Evolutionary conservation across 2,797 vertebrate genomes (phyloP).

Genomic region (Anomalospiza imberbis): DNA sequence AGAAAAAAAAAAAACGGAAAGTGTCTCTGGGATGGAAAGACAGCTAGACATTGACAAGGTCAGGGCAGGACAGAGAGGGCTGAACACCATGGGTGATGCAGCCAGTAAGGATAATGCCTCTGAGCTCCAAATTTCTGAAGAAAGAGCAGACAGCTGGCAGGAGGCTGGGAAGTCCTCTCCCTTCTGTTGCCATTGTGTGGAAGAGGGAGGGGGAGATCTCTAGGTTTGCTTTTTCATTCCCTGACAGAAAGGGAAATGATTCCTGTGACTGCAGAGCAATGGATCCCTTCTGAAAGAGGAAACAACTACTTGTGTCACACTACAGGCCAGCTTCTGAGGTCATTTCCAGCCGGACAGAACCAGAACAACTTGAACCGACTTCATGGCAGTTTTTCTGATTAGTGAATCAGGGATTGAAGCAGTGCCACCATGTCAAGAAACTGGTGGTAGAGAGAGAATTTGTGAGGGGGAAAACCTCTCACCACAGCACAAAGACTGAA

Average conservation of each 20-base stretch:
- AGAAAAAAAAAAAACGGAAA: neutral
- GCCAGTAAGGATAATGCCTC: neutral
- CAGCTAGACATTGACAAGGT: neutral
- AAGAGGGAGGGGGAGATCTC: neutral
- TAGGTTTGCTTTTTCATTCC: neutral
- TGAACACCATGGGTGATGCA: neutral
- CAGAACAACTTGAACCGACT: rapidly evolving
- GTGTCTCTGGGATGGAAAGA: neutral
- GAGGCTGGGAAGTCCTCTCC: neutral
- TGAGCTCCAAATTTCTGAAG: neutral
- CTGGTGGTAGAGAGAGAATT: neutral
- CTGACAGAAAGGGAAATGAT: neutral
- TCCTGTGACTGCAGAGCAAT: neutral
- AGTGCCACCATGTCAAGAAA: neutral
- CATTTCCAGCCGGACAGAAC: neutral
- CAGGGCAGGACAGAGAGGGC: neutral
- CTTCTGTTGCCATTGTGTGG: neutral
- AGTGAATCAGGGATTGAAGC: neutral
- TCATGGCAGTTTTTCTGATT: neutral
- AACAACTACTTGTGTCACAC: neutral
- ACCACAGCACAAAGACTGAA: neutral
- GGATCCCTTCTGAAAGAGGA: conserved; percentile 23
- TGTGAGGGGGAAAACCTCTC: neutral
- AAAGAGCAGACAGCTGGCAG: neutral
- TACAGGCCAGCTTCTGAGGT: neutral